Evolutionary conservation across 2,888 invertebrate genomes (phyloP), one percentile per base, ranked within the genome.

Genomic region (Napeogenes sylphis): DNA sequence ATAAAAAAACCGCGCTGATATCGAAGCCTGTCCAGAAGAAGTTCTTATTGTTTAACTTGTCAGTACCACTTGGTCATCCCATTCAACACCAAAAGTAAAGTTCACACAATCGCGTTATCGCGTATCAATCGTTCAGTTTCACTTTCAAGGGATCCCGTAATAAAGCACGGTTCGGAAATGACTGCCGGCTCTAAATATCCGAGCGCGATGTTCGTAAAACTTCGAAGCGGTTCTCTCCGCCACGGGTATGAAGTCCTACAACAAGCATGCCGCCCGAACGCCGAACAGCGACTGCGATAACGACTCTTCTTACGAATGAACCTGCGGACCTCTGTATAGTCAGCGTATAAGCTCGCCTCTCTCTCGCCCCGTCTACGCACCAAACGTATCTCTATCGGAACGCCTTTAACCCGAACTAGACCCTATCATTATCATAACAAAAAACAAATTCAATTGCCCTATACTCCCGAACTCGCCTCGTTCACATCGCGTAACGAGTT

Each of bases 261-360:
- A 77, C 81, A 74, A 81, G 82, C 81, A 76, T 84, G 84, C 87
- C 79, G 85, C 81, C 79, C 87, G 86, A 83, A 72, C 80, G 87
- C 82, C 84, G 85, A 88, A 82, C 86, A 84, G 87, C 89, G 85
- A 90, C 90, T 90, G 89, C 87, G 88, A 89, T 90, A 90, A 88
- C 87, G 82, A 84, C 78, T 82, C 82, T 84, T 83, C 83, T 82
- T 81, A 72, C 87, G 80, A 85, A 82, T 82, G 81, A 85, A 87
- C 87, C 87, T 81, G 82, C 86, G 78, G 81, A 77, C 80, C 85
- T 82, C 81, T 81, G 81, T 80, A 83, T 81, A 82, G 79, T 78
- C 80, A 80, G 79, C 75, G 79, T 73, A 71, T 72, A 81, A 83
- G 85, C 85, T 85, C 84, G 82, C 81, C 82, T 83, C 86, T 85